Evolutionary conservation across 1,140 invertebrate genomes (phyloP), one percentile per base, ranked within the genome.

Genomic region (Pseudobourletiella spinata): DNA sequence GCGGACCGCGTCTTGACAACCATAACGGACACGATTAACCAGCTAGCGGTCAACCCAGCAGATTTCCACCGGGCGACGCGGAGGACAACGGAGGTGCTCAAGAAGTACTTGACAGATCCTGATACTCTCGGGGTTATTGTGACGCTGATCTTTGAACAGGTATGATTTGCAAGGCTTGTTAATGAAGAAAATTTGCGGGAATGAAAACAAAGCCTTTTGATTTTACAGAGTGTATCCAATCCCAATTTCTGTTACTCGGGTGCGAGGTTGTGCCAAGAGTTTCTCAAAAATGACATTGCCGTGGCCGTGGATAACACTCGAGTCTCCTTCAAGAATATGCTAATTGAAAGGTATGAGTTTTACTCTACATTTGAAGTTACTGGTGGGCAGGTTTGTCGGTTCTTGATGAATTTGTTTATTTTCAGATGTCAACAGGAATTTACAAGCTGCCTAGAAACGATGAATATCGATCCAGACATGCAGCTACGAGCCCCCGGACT

Each of bases 41-140:
- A 61, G 20, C n/a, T 68, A n/a, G 52, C 59, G 8, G 4, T 44
- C 6, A 42, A 64, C 51, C 66, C 66, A 14, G 55, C 62, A 11
- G 59, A 61, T 42, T 61, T 64, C 35, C 48, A 59, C 4, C 26
- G 62, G 28, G 43, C 46, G 43, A 22, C 59, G 4, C 64, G 64
- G 28, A 42, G 6, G n/a, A 57, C 55, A 1, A 30, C 54, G 8
- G 63, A 63, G 55, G 51, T 64, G 3, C 44, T 68, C 2, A 62
- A 59, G 30, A 52, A 56, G 24, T 57, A 57, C 32, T 43, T 64
- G 30, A 54, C 18, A 32, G 59, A 67, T 39, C 39, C 26, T n/a
- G 66, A 68, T 51, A 64, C 63, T 32, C 48, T 68, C 20, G 63
- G 60, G 30, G 61, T 68, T 24, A 57, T 68, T n/a, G 60, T 65